Conservation (phyloP, 2,888 invertebrate species). For the Aphrophora alni region DNA sequence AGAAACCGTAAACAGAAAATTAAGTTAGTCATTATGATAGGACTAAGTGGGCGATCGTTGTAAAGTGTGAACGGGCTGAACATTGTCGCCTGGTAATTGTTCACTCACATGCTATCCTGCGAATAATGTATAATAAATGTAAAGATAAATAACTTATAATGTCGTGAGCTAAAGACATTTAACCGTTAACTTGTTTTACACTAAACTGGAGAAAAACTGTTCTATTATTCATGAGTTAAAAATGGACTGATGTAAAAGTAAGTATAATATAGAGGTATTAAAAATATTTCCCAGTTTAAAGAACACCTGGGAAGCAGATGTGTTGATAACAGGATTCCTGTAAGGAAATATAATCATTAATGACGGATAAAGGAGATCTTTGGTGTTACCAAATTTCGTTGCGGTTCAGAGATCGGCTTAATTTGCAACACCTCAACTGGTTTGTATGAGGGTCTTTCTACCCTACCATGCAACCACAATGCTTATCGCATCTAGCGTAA, state of each 20-base stretch:
- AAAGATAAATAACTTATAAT: not conserved
- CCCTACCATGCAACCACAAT: not conserved
- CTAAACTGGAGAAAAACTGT: not conserved
- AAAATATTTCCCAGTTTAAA: not conserved
- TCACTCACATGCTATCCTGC: not conserved
- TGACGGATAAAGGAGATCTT: not conserved
- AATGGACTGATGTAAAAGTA: not conserved
- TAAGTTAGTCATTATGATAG: not conserved
- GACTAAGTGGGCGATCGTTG: not conserved
- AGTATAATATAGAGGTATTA: too few species aligned
- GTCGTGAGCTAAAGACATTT: not conserved
- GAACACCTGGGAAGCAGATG: conserved; percentile 4
- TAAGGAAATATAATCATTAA: not conserved
- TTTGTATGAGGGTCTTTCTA: not conserved
- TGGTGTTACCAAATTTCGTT: not conserved
- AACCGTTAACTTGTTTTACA: not conserved
- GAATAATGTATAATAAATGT: not conserved
- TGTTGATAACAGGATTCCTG: not conserved
- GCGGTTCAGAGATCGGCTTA: not conserved
- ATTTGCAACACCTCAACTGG: not conserved
- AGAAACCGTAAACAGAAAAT: not conserved
- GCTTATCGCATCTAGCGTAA: not conserved
- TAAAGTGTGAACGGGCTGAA: not conserved
- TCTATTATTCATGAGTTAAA: conserved; percentile 1
- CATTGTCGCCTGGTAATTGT: not conserved